A percentile compares a stretch with the other conserved stretches of the same genome.
Evolutionary conservation across 2,797 vertebrate genomes (phyloP).

Genomic region (Cuniculus paca): DNA sequence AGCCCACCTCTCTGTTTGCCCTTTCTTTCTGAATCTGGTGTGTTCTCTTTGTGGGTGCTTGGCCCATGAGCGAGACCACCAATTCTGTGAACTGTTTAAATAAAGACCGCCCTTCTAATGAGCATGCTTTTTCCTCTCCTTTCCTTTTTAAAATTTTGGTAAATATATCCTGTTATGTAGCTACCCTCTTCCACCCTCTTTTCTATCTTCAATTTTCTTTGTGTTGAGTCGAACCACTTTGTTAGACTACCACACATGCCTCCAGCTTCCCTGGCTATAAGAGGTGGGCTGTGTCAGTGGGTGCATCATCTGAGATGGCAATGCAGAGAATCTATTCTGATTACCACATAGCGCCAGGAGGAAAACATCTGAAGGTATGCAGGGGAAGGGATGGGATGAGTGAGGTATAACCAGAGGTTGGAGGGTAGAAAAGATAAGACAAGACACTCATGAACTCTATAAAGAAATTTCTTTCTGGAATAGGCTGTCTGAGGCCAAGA

Average conservation of each 20-base stretch:
- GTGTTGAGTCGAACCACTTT: background rate
- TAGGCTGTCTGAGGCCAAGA: background rate
- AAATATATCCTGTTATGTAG: background rate
- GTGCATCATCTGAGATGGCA: background rate
- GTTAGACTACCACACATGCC: background rate
- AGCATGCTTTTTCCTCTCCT: slow-evolving; percentile 53
- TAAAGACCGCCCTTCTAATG: slow-evolving; percentile 60
- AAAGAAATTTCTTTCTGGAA: background rate
- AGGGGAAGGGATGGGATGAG: background rate
- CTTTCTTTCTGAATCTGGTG: background rate
- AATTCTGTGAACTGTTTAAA: slow-evolving; percentile 68
- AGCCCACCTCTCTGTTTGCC: background rate
- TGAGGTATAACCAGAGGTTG: background rate
- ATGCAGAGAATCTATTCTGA: background rate
- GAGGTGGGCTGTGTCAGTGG: background rate
- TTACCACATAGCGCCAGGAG: background rate
- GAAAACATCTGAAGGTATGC: fast-evolving
- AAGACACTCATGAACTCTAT: background rate
- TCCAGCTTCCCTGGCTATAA: background rate
- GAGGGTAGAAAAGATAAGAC: background rate
- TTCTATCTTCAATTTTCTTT: background rate
- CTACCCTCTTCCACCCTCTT: background rate
- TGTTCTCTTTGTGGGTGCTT: slow-evolving; percentile 58
- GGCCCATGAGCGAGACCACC: slow-evolving; percentile 65
- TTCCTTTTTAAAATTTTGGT: slow-evolving; percentile 60